phyloP scores from a whole-genome alignment of 2,797 vertebrate species.

The Xyrichtys novacula region DNA sequence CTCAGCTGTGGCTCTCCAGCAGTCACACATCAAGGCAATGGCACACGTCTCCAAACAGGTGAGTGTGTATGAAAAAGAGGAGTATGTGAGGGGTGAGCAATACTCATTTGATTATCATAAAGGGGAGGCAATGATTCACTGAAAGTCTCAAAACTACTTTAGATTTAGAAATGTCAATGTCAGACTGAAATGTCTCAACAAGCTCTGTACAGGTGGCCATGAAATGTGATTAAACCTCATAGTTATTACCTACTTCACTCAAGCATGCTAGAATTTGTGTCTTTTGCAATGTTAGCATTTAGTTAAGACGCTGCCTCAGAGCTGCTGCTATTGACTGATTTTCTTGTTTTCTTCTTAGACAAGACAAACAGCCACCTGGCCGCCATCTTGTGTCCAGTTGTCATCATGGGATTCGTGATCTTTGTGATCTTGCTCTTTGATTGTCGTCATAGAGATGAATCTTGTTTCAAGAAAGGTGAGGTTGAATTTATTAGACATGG shows the following conservation, averaged over 20 bases:
- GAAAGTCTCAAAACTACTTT: no score
- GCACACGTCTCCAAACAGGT: slow-evolving; percentile 24
- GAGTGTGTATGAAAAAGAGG: slow-evolving; percentile 13
- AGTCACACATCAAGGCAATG: neutral
- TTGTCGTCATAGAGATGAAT: slow-evolving; percentile 27
- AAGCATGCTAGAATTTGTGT: neutral
- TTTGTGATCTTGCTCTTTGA: slow-evolving; percentile 52
- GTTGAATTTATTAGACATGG: slow-evolving; percentile 11
- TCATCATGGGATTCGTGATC: slow-evolving; percentile 32
- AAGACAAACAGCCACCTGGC: neutral
- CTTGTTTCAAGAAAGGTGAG: slow-evolving; percentile 72
- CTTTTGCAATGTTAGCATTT: neutral
- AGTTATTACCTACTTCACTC: neutral
- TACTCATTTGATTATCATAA: no score
- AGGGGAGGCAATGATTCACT: no score
- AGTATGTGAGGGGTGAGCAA: neutral
- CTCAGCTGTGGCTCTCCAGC: slow-evolving; percentile 29
- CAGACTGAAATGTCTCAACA: no score
- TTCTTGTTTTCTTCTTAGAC: slow-evolving; percentile 37
- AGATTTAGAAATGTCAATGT: no score
- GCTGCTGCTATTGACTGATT: neutral
- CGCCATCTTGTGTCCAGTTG: slow-evolving; percentile 53
- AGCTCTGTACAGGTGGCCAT: no score
- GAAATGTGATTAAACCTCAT: no score
- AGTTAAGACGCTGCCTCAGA: neutral